A percentile compares a stretch with the other conserved stretches of the same genome.
These are phyloP conservation scores for Mycteria americana DNA, from an alignment of 2,797 vertebrate genomes.

Conservation along the genomic window DNA sequence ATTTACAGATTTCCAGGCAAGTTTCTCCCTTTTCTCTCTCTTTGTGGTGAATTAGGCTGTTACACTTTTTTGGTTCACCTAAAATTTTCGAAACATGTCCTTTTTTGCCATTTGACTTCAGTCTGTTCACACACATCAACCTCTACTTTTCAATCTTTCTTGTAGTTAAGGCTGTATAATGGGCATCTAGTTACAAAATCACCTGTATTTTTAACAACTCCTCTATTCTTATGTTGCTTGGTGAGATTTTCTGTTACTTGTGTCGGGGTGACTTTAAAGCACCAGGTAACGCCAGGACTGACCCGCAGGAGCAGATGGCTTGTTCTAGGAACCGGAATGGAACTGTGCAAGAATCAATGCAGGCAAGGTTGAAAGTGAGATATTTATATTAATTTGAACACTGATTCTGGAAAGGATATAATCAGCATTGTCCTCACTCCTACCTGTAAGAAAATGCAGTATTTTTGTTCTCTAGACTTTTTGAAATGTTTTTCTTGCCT, in stretches of 20 bases:
- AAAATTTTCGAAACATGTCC: not conserved
- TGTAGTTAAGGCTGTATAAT: not conserved
- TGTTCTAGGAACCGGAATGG: not conserved
- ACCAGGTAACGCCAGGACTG: not conserved
- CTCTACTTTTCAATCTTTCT: not conserved
- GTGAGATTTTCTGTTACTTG: not conserved
- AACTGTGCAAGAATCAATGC: not conserved
- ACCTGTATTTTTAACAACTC: not conserved
- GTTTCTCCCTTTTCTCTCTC: not conserved
- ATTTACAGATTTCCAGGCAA: not conserved
- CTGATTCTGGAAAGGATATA: not conserved
- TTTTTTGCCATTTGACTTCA: not conserved
- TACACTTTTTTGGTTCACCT: not conserved
- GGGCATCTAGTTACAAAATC: not conserved
- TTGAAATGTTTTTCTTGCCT: not conserved
- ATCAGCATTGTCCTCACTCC: not conserved
- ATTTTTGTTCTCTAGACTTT: not conserved
- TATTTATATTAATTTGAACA: not conserved
- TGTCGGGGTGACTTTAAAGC: not conserved
- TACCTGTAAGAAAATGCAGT: not conserved
- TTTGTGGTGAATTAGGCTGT: not conserved
- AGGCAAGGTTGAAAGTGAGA: not conserved
- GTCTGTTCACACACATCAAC: not conserved
- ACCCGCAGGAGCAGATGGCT: not conserved
- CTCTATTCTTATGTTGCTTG: not conserved